Base-by-base conservation (phyloP, 2,888 invertebrate genomes). In the Mechanitis messenoides region DNA sequence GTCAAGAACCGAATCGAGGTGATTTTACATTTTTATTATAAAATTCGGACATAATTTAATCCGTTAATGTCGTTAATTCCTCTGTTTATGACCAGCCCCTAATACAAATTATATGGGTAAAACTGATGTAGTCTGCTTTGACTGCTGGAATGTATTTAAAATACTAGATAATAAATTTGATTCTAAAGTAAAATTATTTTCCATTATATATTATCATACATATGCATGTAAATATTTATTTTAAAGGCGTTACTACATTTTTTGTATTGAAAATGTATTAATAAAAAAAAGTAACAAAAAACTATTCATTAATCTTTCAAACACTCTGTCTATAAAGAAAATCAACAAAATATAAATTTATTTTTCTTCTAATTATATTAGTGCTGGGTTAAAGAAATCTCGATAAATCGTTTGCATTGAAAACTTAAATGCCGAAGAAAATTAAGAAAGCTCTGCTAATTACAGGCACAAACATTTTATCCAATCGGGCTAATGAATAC, bases 21-120 rank as follows among this genome's bases (percentile, higher is more conserved):
- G 56, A 61, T 61, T 61, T 61, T 53, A 61, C 57, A 61, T 61
- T 61, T 64, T 53, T 61, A 64, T 60, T 20, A 63, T 60, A 61
- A 42, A 28, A 28, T 20, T 28, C 28, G 38, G 47, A 42, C 47
- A 55, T 61, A 58, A 61, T 57, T 61, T 61, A 61, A 61, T 61
- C 61, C 45, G 28, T 28, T 47, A 58, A 9, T 45, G 35, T 54
- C 35, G 61, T 58, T 61, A 55, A 61, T 54, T 45, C 12, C 31
- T 35, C 47, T 3, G 11, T 20, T 45, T 53, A n/a, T 9, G 45
- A 59, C 20, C 20, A 45, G 45, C 45, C 20, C 45, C n/a, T 45
- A 33, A 33, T 38, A 38, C 4, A 7, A 53, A 7, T n/a, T 47
- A 20, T 47, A n/a, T 12, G 47, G 28, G 47, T 47, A 20, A 7